Conservation (phyloP, 2,113 vertebrate species). For the Nothoprocta perdicaria region DNA sequence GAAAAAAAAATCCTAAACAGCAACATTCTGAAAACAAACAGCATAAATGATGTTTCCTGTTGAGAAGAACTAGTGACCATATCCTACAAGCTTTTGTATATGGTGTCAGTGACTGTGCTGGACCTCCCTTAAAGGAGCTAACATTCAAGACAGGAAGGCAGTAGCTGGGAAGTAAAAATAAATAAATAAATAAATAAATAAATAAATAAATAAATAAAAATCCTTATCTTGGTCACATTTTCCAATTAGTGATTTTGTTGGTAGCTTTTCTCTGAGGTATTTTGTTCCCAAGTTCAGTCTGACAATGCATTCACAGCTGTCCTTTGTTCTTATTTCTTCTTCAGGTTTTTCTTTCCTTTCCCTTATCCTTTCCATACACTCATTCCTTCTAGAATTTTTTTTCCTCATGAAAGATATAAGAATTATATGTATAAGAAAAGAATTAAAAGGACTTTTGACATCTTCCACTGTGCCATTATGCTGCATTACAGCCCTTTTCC, state of each 20-base stretch:
- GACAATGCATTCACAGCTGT: not conserved
- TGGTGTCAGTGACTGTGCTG: not conserved
- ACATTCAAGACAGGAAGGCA: not conserved
- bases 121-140: not conserved
- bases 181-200: too few relatives aligned
- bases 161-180: not conserved
- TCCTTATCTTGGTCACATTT: not conserved
- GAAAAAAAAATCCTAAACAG: not conserved
- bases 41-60: not conserved
- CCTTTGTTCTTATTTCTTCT: not conserved
- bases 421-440: not conserved
- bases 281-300: not conserved
- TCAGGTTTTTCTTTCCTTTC: not conserved
- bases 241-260: not conserved
- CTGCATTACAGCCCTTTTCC: not conserved
- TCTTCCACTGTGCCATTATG: rapidly evolving
- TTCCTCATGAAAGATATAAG: not conserved
- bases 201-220: not conserved
- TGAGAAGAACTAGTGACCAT: not conserved
- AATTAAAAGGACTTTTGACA: not conserved
- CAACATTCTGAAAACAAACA: not conserved
- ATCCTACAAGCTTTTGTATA: not conserved
- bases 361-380: not conserved
- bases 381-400: not conserved
- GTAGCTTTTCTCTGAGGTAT: not conserved